Conservation (phyloP, 2,113 vertebrate species). For the Gymnobelideus leadbeateri region DNA sequence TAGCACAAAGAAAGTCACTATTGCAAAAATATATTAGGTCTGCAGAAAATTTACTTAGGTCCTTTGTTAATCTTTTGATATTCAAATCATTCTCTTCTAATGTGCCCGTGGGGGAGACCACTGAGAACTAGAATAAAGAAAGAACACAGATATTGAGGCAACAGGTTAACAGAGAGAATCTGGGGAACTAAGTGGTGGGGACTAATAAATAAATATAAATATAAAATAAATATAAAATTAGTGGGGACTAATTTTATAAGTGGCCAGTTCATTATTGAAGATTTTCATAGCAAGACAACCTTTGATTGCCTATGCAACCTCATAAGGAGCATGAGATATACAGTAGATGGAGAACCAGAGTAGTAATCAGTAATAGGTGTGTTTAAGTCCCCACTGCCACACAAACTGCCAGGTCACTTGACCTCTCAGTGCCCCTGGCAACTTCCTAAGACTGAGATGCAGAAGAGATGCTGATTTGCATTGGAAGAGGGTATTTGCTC, state of each 20-base stretch:
- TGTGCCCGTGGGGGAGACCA: neutral
- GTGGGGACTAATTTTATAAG: neutral
- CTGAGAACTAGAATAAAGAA: neutral
- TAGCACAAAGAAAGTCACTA: too few relatives aligned
- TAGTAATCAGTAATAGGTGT: neutral
- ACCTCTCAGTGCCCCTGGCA: neutral
- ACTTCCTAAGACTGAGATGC: neutral
- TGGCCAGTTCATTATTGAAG: neutral
- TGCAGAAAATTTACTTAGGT: neutral
- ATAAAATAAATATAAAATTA: too few relatives aligned
- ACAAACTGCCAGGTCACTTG: neutral
- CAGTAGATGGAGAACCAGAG: neutral
- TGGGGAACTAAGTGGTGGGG: too few relatives aligned
- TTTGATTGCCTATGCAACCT: neutral
- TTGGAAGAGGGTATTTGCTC: neutral
- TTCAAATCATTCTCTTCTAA: neutral
- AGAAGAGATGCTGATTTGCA: neutral
- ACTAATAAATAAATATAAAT: too few relatives aligned
- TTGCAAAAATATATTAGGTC: too few relatives aligned
- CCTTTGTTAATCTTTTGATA: neutral
- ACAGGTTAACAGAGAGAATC: neutral
- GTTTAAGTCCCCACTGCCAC: neutral
- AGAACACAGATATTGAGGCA: neutral
- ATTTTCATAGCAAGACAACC: neutral
- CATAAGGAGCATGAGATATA: neutral